Base-by-base conservation (phyloP, 2,113 vertebrate genomes). In the Planiliza haematocheilus region DNA sequence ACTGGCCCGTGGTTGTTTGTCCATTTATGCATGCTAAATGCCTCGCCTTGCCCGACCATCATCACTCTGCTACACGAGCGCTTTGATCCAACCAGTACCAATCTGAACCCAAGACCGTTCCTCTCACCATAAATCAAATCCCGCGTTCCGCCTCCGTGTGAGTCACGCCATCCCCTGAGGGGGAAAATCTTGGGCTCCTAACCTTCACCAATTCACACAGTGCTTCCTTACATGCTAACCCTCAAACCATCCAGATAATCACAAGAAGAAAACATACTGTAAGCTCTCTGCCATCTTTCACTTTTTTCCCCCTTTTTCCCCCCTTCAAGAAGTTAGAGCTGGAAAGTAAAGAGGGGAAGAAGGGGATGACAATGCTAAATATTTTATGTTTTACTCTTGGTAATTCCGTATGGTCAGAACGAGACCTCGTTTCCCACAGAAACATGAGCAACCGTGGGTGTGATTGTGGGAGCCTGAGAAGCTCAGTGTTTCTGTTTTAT, bases 331-430 rank as follows among this genome's bases (percentile, higher is more conserved):
- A 89, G 72, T 86, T 81, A 58, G 65, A 77, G 66, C 59, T 46
- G 59, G 42, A 52, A 75, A 68, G 70, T 20, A 37, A 52, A 77
- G 73, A 8, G 21, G 57, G 10, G 34, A 45, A 50, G 65, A 69
- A 70, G 57, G 66, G 74, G 58, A 83, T 83, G 85, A 86, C 85
- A 36, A 48, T 82, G 85, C 71, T 91, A 86, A 91, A 91, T 92
- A 89, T 91, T 91, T 91, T 66, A 92, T 92, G 85, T 82, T 78
- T 86, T 78, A 82, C 87, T 87, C 87, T 85, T 81, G 86, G 90
- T 88, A 83, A 86, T 89, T 89, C 85, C 43, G 46, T 86, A 85
- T 16, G 45, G 77, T 83, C 3, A 61, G 76, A 82, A 86, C 14
- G 60, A 88, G 87, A 83, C 87, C 87, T 86, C 66, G 48, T 90